Conservation (phyloP, 2,797 vertebrate species). For the Botia almorhae region DNA sequence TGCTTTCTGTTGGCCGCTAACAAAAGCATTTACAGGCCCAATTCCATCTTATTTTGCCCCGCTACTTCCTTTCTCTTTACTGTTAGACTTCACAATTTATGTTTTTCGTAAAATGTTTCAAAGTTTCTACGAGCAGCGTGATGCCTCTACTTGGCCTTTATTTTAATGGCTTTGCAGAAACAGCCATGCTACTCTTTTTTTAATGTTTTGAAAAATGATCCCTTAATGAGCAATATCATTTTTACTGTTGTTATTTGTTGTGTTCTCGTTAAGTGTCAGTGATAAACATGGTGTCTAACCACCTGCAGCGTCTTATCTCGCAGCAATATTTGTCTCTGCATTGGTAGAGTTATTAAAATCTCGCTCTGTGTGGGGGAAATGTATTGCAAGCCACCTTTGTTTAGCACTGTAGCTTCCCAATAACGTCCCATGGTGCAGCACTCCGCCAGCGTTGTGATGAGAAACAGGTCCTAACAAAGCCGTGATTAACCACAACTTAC, state of each 20-base stretch:
- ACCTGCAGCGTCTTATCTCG: conserved; percentile 52
- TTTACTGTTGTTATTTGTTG: conserved; percentile 46
- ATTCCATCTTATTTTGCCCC: conserved; percentile 55
- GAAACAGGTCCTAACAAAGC: conserved; percentile 25
- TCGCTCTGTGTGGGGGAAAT: conserved; percentile 44
- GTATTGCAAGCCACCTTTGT: conserved; percentile 47
- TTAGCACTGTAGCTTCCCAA: conserved; percentile 41
- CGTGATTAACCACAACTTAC: conserved; percentile 39
- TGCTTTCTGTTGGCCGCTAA: conserved; percentile 52
- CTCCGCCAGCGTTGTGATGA: conserved; percentile 28
- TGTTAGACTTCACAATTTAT: conserved; percentile 22
- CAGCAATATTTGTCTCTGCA: conserved; percentile 42
- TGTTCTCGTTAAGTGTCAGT: conserved; percentile 50
- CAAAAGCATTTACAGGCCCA: conserved; percentile 58
- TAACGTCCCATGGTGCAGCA: conserved; percentile 36
- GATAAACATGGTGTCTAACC: conserved; percentile 53
- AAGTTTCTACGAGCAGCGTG: conserved; percentile 28
- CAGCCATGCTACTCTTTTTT: conserved; percentile 5
- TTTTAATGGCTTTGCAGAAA: conserved; percentile 45
- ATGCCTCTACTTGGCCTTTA: conserved; percentile 25
- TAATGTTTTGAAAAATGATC: conserved; percentile 43
- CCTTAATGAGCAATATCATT: conserved; percentile 56
- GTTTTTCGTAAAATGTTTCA: conserved; percentile 21
- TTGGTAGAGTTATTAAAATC: conserved; percentile 53
- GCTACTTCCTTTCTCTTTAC: conserved; percentile 24